Percentiles rank a stretch among this genome's conserved stretches.
These are phyloP conservation scores for Amphipoea oculea DNA, from an alignment of 2,888 invertebrate genomes.

Conservation along the genomic window DNA sequence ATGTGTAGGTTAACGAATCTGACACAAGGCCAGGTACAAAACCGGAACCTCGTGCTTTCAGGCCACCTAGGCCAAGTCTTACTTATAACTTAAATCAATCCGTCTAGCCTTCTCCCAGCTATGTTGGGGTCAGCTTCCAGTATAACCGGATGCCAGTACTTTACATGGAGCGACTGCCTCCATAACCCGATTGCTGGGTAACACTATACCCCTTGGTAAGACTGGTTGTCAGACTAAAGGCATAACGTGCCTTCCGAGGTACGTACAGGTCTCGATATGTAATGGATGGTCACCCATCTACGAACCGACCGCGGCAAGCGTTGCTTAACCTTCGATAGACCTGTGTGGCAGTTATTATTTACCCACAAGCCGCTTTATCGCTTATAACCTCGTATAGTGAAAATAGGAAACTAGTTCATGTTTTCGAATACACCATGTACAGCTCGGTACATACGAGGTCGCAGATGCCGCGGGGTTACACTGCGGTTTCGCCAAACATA, in stretches of 20 bases:
- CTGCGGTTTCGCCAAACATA: constrained; percentile 53
- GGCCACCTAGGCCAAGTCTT: too few relatives aligned
- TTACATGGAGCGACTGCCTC: not conserved
- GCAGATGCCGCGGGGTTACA: constrained; percentile 62
- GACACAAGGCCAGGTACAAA: not conserved
- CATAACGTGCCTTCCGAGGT: not conserved
- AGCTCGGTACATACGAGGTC: constrained; percentile 29
- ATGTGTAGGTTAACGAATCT: not conserved
- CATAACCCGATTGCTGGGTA: not conserved
- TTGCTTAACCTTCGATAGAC: not conserved
- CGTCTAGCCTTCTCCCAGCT: not conserved
- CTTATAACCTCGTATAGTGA: not conserved
- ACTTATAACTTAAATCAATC: not conserved
- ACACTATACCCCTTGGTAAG: not conserved
- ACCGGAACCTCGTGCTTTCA: not conserved
- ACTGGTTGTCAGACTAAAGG: not conserved
- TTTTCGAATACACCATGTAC: constrained; percentile 23
- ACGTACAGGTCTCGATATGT: not conserved
- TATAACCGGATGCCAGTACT: not conserved
- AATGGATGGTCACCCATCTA: not conserved
- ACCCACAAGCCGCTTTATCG: not conserved
- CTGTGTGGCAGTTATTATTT: not conserved
- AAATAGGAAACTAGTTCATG: not conserved
- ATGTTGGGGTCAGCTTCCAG: not conserved
- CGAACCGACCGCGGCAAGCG: not conserved